A percentile compares a stretch with the other conserved stretches of the same genome.
Conservation (phyloP, 30 jellyfish, hydroid and myxozoan genomes). For the Morbakka virulenta region DNA sequence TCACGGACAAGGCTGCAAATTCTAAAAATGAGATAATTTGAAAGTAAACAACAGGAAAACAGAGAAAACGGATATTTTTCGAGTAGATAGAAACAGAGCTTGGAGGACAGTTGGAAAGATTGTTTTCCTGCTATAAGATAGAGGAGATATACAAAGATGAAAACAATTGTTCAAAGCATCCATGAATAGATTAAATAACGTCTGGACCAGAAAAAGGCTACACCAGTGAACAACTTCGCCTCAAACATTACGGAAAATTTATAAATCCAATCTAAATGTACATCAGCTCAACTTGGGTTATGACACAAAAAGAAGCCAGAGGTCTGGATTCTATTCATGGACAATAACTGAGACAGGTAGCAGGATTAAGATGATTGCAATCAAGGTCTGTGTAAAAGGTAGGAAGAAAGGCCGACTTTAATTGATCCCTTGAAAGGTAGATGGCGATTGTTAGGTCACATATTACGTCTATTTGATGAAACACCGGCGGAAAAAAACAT, state of each 20-base stretch:
- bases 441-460: no score
- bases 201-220: conserved; percentile 23
- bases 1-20: conserved; percentile 4
- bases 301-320: no score
- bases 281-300: no score
- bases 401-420: no score
- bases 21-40: neutral
- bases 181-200: conserved; percentile 3
- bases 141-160: conserved; percentile 7
- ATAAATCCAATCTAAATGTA: no score
- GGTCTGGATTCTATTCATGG: no score
- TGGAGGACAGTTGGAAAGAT: conserved; percentile 3
- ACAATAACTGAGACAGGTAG: no score
- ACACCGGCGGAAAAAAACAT: no score
- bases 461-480: no score
- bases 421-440: no score
- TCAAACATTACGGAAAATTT: conserved; percentile 30
- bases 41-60: conserved; percentile 7
- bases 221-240: conserved; percentile 45
- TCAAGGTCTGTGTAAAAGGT: no score
- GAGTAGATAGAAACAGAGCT: conserved; percentile 12
- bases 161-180: conserved; percentile 8
- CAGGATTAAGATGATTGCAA: no score
- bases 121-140: neutral
- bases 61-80: neutral